These are phyloP conservation scores for Atrina japonica DNA, from an alignment of 2,888 invertebrate genomes.

Conservation along the genomic window DNA sequence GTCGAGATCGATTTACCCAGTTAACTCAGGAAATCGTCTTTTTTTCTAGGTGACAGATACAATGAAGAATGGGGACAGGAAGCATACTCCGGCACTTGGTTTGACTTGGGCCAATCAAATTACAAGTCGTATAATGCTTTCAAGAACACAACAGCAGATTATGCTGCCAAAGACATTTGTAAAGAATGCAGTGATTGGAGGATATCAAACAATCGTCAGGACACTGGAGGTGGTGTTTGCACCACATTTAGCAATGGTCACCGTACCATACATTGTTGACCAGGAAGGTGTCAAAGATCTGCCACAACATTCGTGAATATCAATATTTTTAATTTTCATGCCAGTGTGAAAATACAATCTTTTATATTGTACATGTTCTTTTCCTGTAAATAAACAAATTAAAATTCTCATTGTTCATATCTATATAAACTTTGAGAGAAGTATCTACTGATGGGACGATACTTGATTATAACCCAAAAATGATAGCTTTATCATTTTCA, in stretches of 20 bases:
- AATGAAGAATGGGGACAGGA: slow-evolving; percentile 52
- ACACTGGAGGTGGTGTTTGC: slow-evolving; percentile 83
- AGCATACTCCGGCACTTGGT: slow-evolving; percentile 84
- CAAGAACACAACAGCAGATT: slow-evolving; percentile 61
- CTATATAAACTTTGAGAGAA: no score
- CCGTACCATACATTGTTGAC: slow-evolving; percentile 83
- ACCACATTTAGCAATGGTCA: slow-evolving; percentile 83
- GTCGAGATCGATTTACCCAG: no score
- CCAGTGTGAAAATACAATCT: not conserved
- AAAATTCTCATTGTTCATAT: not conserved
- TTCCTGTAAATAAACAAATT: not conserved
- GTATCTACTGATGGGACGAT: no score
- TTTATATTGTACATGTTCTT: not conserved
- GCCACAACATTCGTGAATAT: not conserved
- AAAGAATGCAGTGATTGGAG: slow-evolving; percentile 46
- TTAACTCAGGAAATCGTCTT: no score
- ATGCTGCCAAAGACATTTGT: slow-evolving; percentile 50
- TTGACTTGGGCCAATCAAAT: slow-evolving; percentile 86
- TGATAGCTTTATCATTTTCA: no score
- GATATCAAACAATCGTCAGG: slow-evolving; percentile 63
- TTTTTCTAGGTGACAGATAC: slow-evolving; percentile 68
- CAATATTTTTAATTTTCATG: not conserved
- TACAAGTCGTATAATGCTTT: slow-evolving; percentile 84
- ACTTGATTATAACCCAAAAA: no score
- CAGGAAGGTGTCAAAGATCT: slow-evolving; percentile 80